A percentile compares a stretch with the other conserved stretches of the same genome.
Conservation (phyloP, 1,140 invertebrate genomes). For the Branchinecta lindahli region DNA sequence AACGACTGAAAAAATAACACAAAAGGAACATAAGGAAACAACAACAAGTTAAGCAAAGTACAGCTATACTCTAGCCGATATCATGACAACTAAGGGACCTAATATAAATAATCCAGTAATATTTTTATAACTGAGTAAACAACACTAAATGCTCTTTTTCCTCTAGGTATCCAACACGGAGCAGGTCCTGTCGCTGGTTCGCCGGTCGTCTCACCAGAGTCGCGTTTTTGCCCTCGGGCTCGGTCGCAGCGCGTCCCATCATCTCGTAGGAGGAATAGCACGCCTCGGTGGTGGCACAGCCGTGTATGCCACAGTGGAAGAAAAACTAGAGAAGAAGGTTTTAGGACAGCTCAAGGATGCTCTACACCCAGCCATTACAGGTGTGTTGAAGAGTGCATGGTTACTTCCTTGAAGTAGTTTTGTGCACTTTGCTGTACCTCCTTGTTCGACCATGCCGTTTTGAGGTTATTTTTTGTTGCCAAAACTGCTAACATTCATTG, state of each 20-base stretch:
- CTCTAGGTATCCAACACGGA: conserved; percentile 26
- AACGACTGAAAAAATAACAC: too few relatives aligned
- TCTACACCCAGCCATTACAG: conserved; percentile 28
- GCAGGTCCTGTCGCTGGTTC: conserved; percentile 27
- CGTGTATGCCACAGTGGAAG: conserved; percentile 29
- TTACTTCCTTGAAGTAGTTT: neutral
- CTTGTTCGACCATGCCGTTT: too few relatives aligned
- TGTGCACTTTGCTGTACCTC: too few relatives aligned
- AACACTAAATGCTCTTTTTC: too few relatives aligned
- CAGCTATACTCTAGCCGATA: too few relatives aligned
- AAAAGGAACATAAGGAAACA: too few relatives aligned
- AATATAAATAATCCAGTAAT: too few relatives aligned
- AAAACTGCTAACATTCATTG: too few relatives aligned
- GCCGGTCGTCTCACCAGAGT: conserved; percentile 25
- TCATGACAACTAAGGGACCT: too few relatives aligned
- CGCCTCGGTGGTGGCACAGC: conserved; percentile 29
- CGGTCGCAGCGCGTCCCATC: conserved; percentile 28
- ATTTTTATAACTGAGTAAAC: too few relatives aligned
- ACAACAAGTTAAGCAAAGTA: too few relatives aligned
- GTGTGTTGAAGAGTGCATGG: conserved; percentile 20
- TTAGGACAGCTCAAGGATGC: conserved; percentile 29
- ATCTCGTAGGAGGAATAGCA: conserved; percentile 31
- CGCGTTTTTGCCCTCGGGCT: conserved; percentile 31
- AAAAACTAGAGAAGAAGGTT: conserved; percentile 29
- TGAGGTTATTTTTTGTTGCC: too few relatives aligned